Percentiles rank a stretch among this genome's conserved stretches.
These are phyloP conservation scores for Nyctalus aviator DNA, from an alignment of 2,797 vertebrate genomes.

Conservation along the genomic window DNA sequence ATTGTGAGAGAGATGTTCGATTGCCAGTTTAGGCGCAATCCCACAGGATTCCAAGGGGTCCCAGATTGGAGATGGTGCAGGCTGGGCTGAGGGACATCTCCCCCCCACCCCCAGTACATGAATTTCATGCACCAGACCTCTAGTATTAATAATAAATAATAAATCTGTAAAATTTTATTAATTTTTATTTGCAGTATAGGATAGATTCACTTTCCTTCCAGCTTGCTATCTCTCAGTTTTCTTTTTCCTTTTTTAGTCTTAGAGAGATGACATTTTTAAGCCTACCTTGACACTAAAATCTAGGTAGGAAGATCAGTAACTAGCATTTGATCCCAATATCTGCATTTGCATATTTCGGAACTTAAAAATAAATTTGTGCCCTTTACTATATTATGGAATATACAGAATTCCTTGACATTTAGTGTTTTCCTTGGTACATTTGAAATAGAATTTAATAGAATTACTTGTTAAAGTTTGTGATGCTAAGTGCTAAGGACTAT, in stretches of 20 bases:
- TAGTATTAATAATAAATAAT: background rate
- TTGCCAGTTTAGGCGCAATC: too few species aligned
- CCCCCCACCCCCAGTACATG: too few species aligned
- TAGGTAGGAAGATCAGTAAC: background rate
- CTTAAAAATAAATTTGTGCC: constrained; percentile 37
- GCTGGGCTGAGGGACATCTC: too few species aligned
- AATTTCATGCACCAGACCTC: too few species aligned
- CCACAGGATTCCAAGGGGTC: too few species aligned
- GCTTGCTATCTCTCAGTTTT: background rate
- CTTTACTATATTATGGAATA: background rate
- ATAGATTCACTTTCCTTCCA: background rate
- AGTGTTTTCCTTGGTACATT: background rate
- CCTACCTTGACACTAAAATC: background rate
- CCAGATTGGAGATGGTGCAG: too few species aligned
- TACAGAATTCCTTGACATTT: constrained; percentile 11
- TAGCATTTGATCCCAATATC: background rate
- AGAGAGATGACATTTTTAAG: constrained; percentile 20
- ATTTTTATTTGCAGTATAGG: constrained; percentile 23
- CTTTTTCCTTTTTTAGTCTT: constrained; percentile 45
- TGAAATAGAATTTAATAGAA: constrained; percentile 29
- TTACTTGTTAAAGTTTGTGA: background rate
- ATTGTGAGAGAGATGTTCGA: too few species aligned
- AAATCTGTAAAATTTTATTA: background rate
- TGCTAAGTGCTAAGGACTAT: background rate
- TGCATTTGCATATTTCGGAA: constrained; percentile 42